These are phyloP conservation scores for Drosophila quadrilineata DNA, from an alignment of 1,140 invertebrate genomes.

Conservation along the genomic window DNA sequence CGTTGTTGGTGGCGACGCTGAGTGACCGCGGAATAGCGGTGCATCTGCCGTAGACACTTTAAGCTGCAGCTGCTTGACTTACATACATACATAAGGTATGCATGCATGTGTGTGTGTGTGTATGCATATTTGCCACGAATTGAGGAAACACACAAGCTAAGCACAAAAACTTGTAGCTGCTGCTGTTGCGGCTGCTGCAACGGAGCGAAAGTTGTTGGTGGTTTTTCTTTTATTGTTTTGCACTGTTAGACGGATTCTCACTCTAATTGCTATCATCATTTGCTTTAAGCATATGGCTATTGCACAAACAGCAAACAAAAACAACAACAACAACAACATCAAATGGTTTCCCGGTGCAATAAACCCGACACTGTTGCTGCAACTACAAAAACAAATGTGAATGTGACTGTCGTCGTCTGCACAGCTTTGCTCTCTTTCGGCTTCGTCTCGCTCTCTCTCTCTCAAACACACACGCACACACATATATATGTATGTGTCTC, in stretches of 20 bases:
- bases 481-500: neutral
- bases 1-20: too few species aligned
- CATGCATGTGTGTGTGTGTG: neutral
- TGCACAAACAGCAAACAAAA: constrained; percentile 28
- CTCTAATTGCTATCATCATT: constrained; percentile 47
- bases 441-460: constrained; percentile 6
- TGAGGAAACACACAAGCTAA: constrained; percentile 8
- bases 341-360: constrained; percentile 44
- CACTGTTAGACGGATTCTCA: constrained; percentile 46
- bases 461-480: too few species aligned
- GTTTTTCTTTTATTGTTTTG: neutral
- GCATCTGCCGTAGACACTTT: constrained; percentile 53
- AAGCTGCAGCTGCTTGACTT: too few species aligned
- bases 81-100: too few species aligned
- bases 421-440: constrained; percentile 44
- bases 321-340: constrained; percentile 26
- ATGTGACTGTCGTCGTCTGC: too few species aligned
- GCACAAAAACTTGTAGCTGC: constrained; percentile 19
- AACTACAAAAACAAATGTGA: constrained; percentile 20
- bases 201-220: constrained; percentile 39
- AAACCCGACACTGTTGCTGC: constrained; percentile 56
- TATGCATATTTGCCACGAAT: constrained; percentile 27
- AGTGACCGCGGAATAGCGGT: constrained; percentile 62
- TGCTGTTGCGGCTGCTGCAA: too few species aligned
- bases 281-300: constrained; percentile 15